Percentiles rank a stretch among this genome's conserved stretches.
These are phyloP conservation scores for Hyles lineata DNA, from an alignment of 2,888 invertebrate species.

Conservation along the genomic window DNA sequence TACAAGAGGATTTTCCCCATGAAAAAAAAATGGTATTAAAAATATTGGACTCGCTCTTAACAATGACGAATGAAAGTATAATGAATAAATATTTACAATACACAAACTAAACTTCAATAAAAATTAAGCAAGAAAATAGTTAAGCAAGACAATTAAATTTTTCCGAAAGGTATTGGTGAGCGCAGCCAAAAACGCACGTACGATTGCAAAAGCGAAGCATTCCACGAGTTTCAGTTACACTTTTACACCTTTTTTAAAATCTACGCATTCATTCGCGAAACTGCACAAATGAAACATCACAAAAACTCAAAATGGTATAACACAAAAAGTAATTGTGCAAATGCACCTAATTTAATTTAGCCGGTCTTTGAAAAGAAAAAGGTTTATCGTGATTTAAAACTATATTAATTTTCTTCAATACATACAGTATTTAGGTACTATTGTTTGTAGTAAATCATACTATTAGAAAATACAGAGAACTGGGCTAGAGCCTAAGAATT, in stretches of 20 bases:
- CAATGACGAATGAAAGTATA: too few species aligned
- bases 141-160: too few species aligned
- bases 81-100: too few species aligned
- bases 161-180: too few species aligned
- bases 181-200: not conserved
- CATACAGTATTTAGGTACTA: too few species aligned
- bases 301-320: constrained; percentile 1
- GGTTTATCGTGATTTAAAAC: not conserved
- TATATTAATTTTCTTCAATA: not conserved
- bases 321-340: not conserved
- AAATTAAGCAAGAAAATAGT: too few species aligned
- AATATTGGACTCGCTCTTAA: too few species aligned
- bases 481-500: not conserved
- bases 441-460: too few species aligned
- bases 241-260: not conserved
- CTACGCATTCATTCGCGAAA: not conserved
- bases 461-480: not conserved
- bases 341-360: not conserved
- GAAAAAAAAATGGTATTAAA: too few species aligned
- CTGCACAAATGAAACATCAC: not conserved
- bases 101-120: too few species aligned
- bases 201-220: not conserved
- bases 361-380: not conserved
- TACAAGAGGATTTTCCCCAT: too few species aligned
- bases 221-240: constrained; percentile 7